phyloP scores from a whole-genome alignment of 30 jellyfish, hydroid and myxozoan species.

The Aurelia aurita region DNA sequence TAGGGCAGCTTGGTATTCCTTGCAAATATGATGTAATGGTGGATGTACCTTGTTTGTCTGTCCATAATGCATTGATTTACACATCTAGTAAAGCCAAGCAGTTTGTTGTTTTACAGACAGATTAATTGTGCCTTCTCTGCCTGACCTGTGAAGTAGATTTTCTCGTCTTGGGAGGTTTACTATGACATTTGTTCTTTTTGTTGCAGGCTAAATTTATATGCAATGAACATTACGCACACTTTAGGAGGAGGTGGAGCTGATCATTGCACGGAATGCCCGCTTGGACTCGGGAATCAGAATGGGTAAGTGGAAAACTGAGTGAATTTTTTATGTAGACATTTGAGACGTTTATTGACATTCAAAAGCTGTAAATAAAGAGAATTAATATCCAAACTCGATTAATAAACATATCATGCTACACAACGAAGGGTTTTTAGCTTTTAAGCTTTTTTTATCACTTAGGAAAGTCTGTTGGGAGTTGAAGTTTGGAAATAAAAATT shows the following conservation, averaged over 20 bases:
- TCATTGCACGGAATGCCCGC: conserved; percentile 55
- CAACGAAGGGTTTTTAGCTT: not conserved
- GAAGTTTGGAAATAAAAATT: not conserved
- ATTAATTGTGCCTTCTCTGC: no score
- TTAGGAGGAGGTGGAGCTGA: conserved; percentile 86
- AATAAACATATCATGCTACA: not conserved
- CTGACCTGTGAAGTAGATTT: no score
- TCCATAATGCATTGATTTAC: no score
- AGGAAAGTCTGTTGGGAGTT: not conserved
- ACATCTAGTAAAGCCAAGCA: no score
- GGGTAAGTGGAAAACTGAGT: conserved; percentile 14
- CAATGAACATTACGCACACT: conserved; percentile 76
- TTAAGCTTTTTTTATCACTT: not conserved
- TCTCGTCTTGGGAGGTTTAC: no score
- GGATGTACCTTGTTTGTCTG: no score
- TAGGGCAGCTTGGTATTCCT: no score
- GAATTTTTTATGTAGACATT: not conserved
- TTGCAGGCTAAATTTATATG: conserved; percentile 71
- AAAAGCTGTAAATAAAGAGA: no score
- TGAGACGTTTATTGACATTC: no score
- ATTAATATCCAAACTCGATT: not conserved
- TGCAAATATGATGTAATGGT: no score
- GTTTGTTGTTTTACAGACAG: no score
- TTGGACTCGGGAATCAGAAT: conserved; percentile 46
- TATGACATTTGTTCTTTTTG: not conserved